Percentiles rank a stretch among this genome's conserved stretches.
Conservation (phyloP, 2,888 invertebrate genomes). For the Ophion ellenae region DNA sequence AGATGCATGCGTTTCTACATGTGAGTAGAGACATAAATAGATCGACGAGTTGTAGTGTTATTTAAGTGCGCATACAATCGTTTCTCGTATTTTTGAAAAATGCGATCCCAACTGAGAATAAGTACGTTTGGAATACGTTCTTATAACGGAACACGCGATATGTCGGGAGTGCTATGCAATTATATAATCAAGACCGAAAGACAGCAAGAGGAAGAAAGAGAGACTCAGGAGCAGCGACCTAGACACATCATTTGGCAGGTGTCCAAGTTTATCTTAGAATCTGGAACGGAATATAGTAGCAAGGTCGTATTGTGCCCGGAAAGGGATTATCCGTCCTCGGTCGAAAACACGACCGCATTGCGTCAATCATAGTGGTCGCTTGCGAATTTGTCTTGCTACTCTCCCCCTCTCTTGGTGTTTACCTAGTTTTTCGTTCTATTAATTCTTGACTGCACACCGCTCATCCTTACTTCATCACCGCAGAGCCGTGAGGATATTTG, state of each 20-base stretch:
- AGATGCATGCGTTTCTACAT: slow-evolving; percentile 1
- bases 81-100: slow-evolving; percentile 12
- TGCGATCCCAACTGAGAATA: slow-evolving; percentile 19
- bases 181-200: slow-evolving; percentile 24
- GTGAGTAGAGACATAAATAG: slow-evolving; percentile 22
- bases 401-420: slow-evolving; percentile 27
- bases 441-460: neutral
- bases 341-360: slow-evolving; percentile 80
- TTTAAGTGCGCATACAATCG: slow-evolving; percentile 11
- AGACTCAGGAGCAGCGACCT: slow-evolving; percentile 75
- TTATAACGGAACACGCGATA: slow-evolving; percentile 30
- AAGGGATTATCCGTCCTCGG: slow-evolving; percentile 79
- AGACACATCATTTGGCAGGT: slow-evolving; percentile 80
- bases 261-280: slow-evolving; percentile 82
- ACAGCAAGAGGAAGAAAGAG: slow-evolving; percentile 28
- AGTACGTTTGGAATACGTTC: slow-evolving; percentile 46
- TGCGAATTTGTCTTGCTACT: slow-evolving; percentile 52
- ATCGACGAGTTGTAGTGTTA: slow-evolving; percentile 29
- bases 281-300: slow-evolving; percentile 78
- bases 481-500: slow-evolving; percentile 39
- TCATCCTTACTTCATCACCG: neutral
- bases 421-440: slow-evolving; percentile 23
- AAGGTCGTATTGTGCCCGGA: slow-evolving; percentile 81
- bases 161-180: slow-evolving; percentile 29
- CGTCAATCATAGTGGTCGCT: slow-evolving; percentile 76